Evolutionary conservation across 2,113 vertebrate species (phyloP).

Genomic region (Cygnus atratus): DNA sequence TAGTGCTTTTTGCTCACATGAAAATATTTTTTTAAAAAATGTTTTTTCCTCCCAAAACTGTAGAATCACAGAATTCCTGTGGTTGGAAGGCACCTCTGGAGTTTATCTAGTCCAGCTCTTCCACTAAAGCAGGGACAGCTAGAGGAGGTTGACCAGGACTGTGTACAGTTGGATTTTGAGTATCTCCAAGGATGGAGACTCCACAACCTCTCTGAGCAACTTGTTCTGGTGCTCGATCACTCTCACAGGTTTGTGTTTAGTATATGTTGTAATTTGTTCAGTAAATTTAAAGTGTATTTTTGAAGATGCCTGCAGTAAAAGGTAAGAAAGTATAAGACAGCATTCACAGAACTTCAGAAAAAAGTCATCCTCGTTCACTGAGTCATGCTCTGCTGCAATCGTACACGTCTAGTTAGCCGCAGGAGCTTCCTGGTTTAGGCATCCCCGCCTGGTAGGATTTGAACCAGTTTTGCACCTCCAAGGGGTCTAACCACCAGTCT

Average conservation of each 20-base stretch:
- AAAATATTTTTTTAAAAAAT: not conserved
- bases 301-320: not conserved
- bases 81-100: not conserved
- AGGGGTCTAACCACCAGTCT: not conserved
- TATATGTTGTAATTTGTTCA: not conserved
- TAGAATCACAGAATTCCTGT: not conserved
- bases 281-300: not conserved
- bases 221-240: not conserved
- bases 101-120: accelerated
- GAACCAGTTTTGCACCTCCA: not conserved
- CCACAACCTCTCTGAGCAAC: not conserved
- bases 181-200: not conserved
- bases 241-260: not conserved
- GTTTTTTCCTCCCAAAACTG: not conserved
- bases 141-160: not conserved
- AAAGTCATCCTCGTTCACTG: not conserved
- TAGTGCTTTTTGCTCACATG: not conserved
- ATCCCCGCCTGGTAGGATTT: not conserved
- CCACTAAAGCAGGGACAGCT: not conserved
- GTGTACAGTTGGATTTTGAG: not conserved
- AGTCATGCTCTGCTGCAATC: not conserved
- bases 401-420: not conserved
- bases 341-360: not conserved
- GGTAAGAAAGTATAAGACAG: not conserved
- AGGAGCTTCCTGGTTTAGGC: not conserved